A percentile compares a stretch with the other conserved stretches of the same genome.
Conservation (phyloP, 2,113 vertebrate species). For the Malurus alboscapulatus region DNA sequence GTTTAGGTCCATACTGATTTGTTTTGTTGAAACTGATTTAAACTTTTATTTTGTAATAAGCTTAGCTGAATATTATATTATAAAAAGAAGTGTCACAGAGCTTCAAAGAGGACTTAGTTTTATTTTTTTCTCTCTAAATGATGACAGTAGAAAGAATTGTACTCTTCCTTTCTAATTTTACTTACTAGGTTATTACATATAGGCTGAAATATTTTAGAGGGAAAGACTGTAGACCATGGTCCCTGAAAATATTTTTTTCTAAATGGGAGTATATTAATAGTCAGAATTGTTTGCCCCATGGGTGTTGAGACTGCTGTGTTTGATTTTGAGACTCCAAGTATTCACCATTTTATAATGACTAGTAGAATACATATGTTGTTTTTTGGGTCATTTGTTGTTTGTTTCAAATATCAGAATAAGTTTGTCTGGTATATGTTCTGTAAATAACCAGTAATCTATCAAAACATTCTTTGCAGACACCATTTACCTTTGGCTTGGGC, state of each 20-base stretch:
- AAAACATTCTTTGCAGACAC: constrained; percentile 76
- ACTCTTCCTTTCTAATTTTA: background rate
- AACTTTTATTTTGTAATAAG: background rate
- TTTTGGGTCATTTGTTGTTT: background rate
- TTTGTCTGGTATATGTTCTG: background rate
- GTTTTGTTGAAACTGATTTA: background rate
- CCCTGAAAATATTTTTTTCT: background rate
- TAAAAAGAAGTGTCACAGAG: background rate
- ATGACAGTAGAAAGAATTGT: background rate
- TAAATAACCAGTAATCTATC: background rate
- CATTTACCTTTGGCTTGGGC: constrained; percentile 95
- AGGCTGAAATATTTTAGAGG: background rate
- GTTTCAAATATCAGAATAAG: background rate
- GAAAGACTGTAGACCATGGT: background rate
- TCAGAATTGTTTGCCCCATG: background rate
- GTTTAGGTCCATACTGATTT: background rate
- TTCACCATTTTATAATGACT: background rate
- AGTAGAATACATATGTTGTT: background rate
- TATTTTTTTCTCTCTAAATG: background rate
- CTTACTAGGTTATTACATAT: background rate
- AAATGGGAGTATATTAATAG: background rate
- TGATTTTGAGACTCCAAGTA: background rate
- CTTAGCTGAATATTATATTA: background rate
- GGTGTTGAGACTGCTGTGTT: background rate
- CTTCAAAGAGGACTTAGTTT: background rate